Conservation (phyloP, 1,140 invertebrate genomes). For the Anoplophora glabripennis region DNA sequence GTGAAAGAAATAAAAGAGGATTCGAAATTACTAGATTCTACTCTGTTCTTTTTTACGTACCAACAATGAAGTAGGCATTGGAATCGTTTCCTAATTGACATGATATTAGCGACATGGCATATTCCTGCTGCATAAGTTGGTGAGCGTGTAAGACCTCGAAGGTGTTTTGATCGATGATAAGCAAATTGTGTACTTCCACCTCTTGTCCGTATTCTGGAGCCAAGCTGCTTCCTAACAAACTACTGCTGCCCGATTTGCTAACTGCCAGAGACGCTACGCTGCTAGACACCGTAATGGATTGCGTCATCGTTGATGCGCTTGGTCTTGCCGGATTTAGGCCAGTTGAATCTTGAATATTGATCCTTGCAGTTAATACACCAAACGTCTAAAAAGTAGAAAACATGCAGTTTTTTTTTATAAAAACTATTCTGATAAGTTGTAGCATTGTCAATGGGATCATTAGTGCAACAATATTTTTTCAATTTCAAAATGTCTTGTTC, state of each 20-base stretch:
- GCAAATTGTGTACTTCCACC: constrained; percentile 87
- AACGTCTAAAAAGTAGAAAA: constrained; percentile 80
- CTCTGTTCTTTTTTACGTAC: constrained; percentile 45
- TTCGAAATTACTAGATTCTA: neutral
- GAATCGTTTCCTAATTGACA: constrained; percentile 89
- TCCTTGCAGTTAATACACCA: constrained; percentile 86
- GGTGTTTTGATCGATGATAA: constrained; percentile 95
- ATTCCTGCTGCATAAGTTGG: constrained; percentile 85
- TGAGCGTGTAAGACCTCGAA: constrained; percentile 95
- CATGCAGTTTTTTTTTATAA: no score
- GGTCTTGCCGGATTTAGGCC: constrained; percentile 66
- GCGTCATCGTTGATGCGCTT: constrained; percentile 77
- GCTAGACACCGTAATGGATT: constrained; percentile 53
- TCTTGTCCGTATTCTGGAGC: constrained; percentile 71
- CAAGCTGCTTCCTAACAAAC: constrained; percentile 24
- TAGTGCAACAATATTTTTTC: no score
- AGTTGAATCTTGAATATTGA: constrained; percentile 76
- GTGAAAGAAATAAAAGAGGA: neutral
- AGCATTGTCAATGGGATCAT: no score
- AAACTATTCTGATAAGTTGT: no score
- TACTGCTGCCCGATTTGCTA: constrained; percentile 47
- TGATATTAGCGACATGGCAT: constrained; percentile 85
- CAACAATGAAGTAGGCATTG: constrained; percentile 90
- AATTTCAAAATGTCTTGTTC: no score
- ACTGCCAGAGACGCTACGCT: constrained; percentile 48